Evolutionary conservation across 2,888 invertebrate genomes (phyloP), one percentile per base, ranked within the genome.

Genomic region (Thecophora atra): DNA sequence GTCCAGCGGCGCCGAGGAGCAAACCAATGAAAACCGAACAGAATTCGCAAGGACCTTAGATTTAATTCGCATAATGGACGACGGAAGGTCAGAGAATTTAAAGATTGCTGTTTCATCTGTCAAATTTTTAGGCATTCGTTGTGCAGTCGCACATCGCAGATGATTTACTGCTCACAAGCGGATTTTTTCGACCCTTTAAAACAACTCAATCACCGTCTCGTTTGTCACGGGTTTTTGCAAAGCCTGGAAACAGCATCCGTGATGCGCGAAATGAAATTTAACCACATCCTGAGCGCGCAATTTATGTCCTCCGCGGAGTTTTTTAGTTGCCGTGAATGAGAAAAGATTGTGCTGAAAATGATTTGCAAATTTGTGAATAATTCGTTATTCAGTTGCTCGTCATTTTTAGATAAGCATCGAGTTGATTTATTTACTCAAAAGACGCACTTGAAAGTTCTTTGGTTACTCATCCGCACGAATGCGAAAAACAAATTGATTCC

Each of bases 401-500:
- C 76, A 77, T 75, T 76, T 78, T 74, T 74, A 74, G 77, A 76
- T 75, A 77, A 73, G 76, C 73, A 77, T 77, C 76, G 73, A 75
- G 47, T 80, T 82, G 83, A 83, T 82, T 82, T 83, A 82, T 82
- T 82, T 82, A 78, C 24, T 15, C 28, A 47, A 21, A 47, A 19
- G 8, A 47, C n/a, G 21, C 24, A 21, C 15, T 15, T 24, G 64
- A 1, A 11, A 8, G 7, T 37, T 37, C 11, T 37, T 37, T 37
- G n/a, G 42, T n/a, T 63, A 5, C 47, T 63, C 42, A 15, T 64
- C 3, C 17, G 44, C n/a, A 24, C 1, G 42, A 44, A 47, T 44
- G n/a, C 28, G 24, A 81, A 78, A 81, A 80, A 79, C 81, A 82
- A 82, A 82, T 82, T 82, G 82, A 82, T 82, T 82, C 83, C 82